phyloP scores from a whole-genome alignment of 2,888 invertebrate genomes.

The Halictus ligatus region DNA sequence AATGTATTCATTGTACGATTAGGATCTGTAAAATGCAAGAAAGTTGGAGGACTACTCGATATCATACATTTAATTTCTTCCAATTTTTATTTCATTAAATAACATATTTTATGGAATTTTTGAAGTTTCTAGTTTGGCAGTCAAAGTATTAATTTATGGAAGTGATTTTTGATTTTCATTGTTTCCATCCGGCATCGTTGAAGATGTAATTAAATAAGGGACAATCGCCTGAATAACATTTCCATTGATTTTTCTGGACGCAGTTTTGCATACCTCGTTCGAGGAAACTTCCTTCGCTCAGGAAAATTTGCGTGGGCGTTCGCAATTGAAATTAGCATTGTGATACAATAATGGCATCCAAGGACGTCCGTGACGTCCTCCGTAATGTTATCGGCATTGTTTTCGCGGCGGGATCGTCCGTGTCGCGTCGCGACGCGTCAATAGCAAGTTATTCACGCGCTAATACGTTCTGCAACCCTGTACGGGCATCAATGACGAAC shows the following conservation, averaged over 20 bases:
- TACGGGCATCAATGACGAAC: conserved; percentile 40
- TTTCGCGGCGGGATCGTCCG: conserved; percentile 1
- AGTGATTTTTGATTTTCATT: neutral
- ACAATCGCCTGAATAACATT: too few relatives aligned
- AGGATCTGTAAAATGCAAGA: too few relatives aligned
- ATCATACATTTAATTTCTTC: too few relatives aligned
- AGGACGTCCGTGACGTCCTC: neutral
- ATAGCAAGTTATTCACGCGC: conserved; percentile 27
- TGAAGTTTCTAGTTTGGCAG: too few relatives aligned
- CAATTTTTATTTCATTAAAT: too few relatives aligned
- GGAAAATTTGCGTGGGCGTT: neutral
- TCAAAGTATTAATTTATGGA: neutral
- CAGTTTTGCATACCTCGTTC: too few relatives aligned
- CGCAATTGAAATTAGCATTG: neutral
- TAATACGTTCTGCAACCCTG: conserved; percentile 34
- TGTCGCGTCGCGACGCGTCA: neutral
- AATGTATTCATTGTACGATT: too few relatives aligned
- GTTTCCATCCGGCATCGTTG: neutral
- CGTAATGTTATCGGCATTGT: conserved; percentile 3
- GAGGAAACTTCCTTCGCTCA: too few relatives aligned
- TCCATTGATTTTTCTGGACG: too few relatives aligned
- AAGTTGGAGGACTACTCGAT: too few relatives aligned
- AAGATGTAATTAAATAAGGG: too few relatives aligned
- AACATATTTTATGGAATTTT: too few relatives aligned
- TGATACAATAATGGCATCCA: neutral